These are phyloP conservation scores for Merluccius polli DNA, from an alignment of 2,797 vertebrate species.

Conservation along the genomic window DNA sequence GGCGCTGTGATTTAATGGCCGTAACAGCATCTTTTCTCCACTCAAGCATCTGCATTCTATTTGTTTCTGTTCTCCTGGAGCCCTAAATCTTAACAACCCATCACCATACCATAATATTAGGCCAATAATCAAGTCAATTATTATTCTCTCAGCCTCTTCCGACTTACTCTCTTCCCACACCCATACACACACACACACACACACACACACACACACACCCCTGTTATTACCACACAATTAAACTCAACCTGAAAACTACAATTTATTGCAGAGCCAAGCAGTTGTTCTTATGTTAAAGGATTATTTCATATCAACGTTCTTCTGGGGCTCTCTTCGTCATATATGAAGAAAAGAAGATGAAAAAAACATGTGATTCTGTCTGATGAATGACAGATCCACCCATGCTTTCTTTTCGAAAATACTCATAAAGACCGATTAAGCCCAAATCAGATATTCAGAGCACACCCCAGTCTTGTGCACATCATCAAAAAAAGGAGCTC, in stretches of 20 bases:
- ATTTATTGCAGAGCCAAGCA: not conserved
- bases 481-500: constrained; percentile 65
- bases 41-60: constrained; percentile 83
- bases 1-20: constrained; percentile 84
- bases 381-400: constrained; percentile 52
- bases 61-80: constrained; percentile 78
- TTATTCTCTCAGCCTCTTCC: constrained; percentile 29
- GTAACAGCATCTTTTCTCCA: constrained; percentile 81
- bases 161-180: constrained; percentile 50
- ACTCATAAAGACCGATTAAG: constrained; percentile 72
- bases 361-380: constrained; percentile 26
- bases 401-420: constrained; percentile 45
- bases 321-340: not conserved
- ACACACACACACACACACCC: not conserved
- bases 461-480: constrained; percentile 55
- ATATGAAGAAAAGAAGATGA: constrained; percentile 15
- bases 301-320: not conserved
- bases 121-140: constrained; percentile 87
- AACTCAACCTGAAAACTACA: not conserved
- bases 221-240: constrained; percentile 5
- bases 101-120: constrained; percentile 85
- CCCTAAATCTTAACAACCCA: constrained; percentile 80
- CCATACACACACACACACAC: too few relatives aligned
- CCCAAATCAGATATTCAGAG: constrained; percentile 48
- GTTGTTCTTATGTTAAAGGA: not conserved